Conservation (phyloP, 2,113 vertebrate genomes). For the Oenanthe melanoleuca region DNA sequence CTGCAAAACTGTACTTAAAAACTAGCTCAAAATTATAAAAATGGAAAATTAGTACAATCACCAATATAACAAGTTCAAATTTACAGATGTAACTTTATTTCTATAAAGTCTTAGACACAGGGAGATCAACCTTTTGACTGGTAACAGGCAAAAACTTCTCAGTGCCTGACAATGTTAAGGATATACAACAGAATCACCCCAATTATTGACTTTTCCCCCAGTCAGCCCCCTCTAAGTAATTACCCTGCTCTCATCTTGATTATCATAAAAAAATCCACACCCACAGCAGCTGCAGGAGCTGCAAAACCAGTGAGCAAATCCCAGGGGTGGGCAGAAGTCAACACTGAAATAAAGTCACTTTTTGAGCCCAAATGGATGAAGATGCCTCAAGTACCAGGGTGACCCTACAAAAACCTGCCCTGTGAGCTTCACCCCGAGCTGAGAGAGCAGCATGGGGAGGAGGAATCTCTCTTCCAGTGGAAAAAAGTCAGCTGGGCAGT, state of each 20-base stretch:
- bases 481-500: not conserved
- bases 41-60: not conserved
- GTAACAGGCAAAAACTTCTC: not conserved
- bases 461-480: not conserved
- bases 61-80: not conserved
- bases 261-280: not conserved
- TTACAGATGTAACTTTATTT: not conserved
- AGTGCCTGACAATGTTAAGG: not conserved
- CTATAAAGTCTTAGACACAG: not conserved
- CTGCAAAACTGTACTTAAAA: not conserved
- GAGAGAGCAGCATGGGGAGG: not conserved
- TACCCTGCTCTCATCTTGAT: not conserved
- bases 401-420: not conserved
- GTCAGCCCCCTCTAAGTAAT: not conserved
- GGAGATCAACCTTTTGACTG: not conserved
- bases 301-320: not conserved
- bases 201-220: not conserved
- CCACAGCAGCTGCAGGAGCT: not conserved
- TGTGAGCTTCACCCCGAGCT: not conserved
- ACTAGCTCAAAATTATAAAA: not conserved
- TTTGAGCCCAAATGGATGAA: accelerated
- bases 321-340: not conserved
- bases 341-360: not conserved
- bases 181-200: accelerated
- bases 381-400: not conserved